Conservation (phyloP, 2,888 invertebrate species). For the Drosophila mimetica region DNA sequence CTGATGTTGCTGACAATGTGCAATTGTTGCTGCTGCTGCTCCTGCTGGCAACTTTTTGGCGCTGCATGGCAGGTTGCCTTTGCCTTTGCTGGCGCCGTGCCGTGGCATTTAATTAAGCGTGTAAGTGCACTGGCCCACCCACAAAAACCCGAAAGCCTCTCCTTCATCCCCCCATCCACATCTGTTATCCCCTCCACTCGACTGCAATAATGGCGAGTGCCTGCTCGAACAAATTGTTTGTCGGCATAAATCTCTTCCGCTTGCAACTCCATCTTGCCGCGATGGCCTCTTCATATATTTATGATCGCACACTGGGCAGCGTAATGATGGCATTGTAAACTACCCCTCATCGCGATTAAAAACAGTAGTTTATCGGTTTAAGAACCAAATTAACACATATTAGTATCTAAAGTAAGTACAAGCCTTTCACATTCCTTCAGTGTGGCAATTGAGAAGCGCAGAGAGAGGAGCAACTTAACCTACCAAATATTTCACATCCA, state of each 20-base stretch:
- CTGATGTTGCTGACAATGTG: constrained; percentile 69
- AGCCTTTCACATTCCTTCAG: not conserved
- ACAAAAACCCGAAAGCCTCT: not conserved
- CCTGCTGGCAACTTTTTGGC: constrained; percentile 35
- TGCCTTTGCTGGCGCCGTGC: constrained; percentile 55
- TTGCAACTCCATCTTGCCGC: constrained; percentile 13
- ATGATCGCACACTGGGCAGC: constrained; percentile 2
- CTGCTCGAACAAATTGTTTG: constrained; percentile 34
- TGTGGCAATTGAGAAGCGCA: not conserved
- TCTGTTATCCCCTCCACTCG: constrained; percentile 2
- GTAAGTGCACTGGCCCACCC: constrained; percentile 57
- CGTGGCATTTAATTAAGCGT: constrained; percentile 73
- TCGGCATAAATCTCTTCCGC: constrained; percentile 23
- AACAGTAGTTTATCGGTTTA: constrained; percentile 10
- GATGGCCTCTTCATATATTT: constrained; percentile 5
- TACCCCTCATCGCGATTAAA: not conserved
- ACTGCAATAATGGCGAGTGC: constrained; percentile 23
- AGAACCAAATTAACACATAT: not conserved
- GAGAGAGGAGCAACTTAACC: not conserved
- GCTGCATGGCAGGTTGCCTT: constrained; percentile 57
- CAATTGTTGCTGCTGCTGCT: constrained; percentile 29
- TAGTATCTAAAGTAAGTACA: too few relatives aligned
- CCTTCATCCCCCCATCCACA: not conserved
- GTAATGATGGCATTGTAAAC: constrained; percentile 18
- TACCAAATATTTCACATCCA: too few relatives aligned